Conservation (phyloP, 1,140 invertebrate genomes). For the Caerostris darwini region DNA sequence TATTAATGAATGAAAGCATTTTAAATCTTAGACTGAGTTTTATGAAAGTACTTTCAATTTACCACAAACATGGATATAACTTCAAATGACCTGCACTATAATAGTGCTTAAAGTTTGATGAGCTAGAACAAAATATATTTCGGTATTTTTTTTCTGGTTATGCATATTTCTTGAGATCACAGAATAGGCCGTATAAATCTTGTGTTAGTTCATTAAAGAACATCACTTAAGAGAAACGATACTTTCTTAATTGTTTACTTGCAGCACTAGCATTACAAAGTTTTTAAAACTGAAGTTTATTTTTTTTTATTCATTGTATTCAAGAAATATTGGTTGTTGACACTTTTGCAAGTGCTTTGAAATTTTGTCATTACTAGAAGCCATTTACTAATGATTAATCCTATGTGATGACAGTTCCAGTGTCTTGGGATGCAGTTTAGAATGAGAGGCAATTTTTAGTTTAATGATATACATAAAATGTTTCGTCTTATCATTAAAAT, state of each 20-base stretch:
- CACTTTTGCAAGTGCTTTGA: background rate
- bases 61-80: background rate
- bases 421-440: background rate
- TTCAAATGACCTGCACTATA: slow-evolving; percentile 1
- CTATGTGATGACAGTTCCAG: background rate
- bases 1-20: background rate
- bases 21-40: background rate
- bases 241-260: slow-evolving; percentile 5
- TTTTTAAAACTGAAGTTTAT: background rate
- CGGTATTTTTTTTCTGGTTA: background rate
- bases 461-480: background rate
- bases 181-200: background rate
- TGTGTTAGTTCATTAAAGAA: slow-evolving; percentile 2
- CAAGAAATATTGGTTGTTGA: background rate
- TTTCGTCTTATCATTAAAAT: background rate
- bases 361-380: background rate
- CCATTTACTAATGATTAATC: background rate
- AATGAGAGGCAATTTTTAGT: background rate
- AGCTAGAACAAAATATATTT: background rate
- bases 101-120: background rate
- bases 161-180: background rate
- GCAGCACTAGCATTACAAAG: background rate
- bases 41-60: background rate
- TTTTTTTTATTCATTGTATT: background rate
- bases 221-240: background rate